phyloP scores from a whole-genome alignment of 2,113 vertebrate species.

The Machaerirhynchus nigripectus region DNA sequence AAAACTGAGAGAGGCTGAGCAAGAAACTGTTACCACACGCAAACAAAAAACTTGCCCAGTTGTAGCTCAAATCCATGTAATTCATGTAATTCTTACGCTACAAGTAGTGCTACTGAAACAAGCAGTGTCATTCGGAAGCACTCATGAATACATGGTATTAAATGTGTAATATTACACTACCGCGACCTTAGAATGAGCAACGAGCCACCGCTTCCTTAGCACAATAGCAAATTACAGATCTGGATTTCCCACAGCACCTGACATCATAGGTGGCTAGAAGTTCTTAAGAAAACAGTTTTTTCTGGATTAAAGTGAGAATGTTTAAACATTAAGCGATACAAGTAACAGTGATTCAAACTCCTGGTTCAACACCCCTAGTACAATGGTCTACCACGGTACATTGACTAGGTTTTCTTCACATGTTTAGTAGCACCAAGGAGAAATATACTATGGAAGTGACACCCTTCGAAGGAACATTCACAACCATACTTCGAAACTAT shows the following conservation, averaged over 20 bases:
- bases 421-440: not conserved
- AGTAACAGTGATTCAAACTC: not conserved
- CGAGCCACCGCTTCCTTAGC: fast-evolving
- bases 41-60: not conserved
- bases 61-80: not conserved
- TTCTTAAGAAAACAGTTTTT: not conserved
- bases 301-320: not conserved
- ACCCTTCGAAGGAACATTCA: not conserved
- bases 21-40: not conserved
- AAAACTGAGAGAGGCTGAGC: not conserved
- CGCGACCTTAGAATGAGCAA: not conserved
- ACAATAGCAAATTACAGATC: not conserved
- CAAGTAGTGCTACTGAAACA: not conserved
- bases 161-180: not conserved
- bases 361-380: not conserved
- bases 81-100: fast-evolving
- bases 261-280: not conserved
- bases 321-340: not conserved
- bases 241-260: not conserved
- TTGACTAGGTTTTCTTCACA: not conserved
- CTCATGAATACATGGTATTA: not conserved
- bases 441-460: not conserved
- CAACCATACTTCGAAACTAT: not conserved
- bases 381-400: fast-evolving
- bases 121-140: not conserved